A percentile compares a stretch with the other conserved stretches of the same genome.
These are phyloP conservation scores for Oxyruncus cristatus DNA, from an alignment of 2,113 vertebrate species.

Conservation along the genomic window DNA sequence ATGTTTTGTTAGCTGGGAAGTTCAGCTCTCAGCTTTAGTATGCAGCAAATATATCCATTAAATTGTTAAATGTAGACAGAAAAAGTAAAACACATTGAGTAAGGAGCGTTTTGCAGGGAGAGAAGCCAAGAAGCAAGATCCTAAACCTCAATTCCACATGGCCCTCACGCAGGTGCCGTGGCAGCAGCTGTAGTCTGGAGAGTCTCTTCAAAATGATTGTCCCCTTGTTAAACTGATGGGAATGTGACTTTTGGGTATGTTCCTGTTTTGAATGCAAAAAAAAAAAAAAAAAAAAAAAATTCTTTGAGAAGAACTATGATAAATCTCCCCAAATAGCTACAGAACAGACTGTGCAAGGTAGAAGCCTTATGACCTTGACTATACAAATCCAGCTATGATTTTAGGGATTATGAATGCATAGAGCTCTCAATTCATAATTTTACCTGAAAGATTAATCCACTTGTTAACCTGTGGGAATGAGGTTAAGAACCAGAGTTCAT, in stretches of 20 bases:
- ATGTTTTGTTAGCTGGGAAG: not conserved
- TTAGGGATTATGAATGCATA: not conserved
- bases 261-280: constrained; percentile 17
- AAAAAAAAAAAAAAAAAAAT: not conserved
- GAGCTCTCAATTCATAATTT: not conserved
- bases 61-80: not conserved
- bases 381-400: not conserved
- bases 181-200: constrained; percentile 35
- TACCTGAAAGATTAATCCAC: not conserved
- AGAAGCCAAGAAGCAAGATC: constrained; percentile 15
- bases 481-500: not conserved
- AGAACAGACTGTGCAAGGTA: not conserved
- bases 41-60: not conserved
- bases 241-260: constrained; percentile 35
- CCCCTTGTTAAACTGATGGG: constrained; percentile 35
- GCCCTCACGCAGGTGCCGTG: constrained; percentile 2
- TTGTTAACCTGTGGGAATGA: not conserved
- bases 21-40: not conserved
- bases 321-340: not conserved
- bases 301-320: not conserved
- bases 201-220: constrained; percentile 57
- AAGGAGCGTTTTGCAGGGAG: not conserved
- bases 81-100: not conserved
- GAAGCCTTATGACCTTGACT: constrained; percentile 23
- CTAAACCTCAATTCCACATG: not conserved